A percentile compares a stretch with the other conserved stretches of the same genome.
Conservation (phyloP, 2,888 invertebrate species). For the Scrobipalpa costella region DNA sequence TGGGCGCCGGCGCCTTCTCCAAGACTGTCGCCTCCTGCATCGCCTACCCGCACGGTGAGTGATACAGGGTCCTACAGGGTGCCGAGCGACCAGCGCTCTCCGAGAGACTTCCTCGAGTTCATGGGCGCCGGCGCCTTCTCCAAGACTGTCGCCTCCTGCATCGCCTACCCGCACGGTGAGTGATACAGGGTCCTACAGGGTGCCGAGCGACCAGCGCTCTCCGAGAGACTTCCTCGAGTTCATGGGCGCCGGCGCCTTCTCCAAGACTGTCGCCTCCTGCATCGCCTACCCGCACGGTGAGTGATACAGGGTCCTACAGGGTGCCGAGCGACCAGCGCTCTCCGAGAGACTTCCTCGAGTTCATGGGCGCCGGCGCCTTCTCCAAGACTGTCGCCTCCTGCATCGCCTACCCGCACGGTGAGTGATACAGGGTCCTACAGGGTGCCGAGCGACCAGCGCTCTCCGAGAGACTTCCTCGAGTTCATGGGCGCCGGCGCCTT, state of each 20-base stretch:
- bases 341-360: slow-evolving; percentile 93
- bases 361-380: slow-evolving; percentile 97
- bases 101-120: slow-evolving; percentile 93
- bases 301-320: no score
- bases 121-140: slow-evolving; percentile 98
- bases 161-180: slow-evolving; percentile 88
- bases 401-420: slow-evolving; percentile 88
- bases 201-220: slow-evolving; percentile 84
- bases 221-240: slow-evolving; percentile 94
- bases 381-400: slow-evolving; percentile 96
- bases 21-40: slow-evolving; percentile 94
- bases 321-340: slow-evolving; percentile 84
- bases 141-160: slow-evolving; percentile 93
- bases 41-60: slow-evolving; percentile 88
- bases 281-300: slow-evolving; percentile 89
- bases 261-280: slow-evolving; percentile 95
- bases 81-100: slow-evolving; percentile 85
- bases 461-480: slow-evolving; percentile 92
- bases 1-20: slow-evolving; percentile 97
- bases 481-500: slow-evolving; percentile 98
- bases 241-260: slow-evolving; percentile 97
- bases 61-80: no score
- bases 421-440: no score
- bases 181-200: no score
- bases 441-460: slow-evolving; percentile 83